Percentiles rank a stretch among this genome's conserved stretches.
phyloP scores from a whole-genome alignment of 2,113 vertebrate species.

The Barnardius zonarius region DNA sequence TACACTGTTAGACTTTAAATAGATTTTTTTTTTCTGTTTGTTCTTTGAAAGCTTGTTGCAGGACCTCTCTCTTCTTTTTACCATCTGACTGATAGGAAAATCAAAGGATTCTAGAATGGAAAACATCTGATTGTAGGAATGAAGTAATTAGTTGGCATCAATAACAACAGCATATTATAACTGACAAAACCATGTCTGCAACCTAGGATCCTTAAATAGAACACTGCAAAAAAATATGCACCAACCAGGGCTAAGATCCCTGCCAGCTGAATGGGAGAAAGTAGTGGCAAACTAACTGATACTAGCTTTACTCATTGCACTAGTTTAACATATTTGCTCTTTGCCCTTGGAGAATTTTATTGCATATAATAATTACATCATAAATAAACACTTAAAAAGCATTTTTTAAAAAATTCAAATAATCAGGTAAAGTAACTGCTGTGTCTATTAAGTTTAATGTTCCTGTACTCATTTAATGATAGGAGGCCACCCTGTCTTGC shows the following conservation, averaged over 20 bases:
- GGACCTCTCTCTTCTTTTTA: neutral
- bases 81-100: slow-evolving; percentile 5
- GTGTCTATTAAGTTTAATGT: neutral
- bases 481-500: neutral
- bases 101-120: slow-evolving; percentile 15
- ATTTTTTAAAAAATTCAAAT: neutral
- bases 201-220: neutral
- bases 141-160: neutral
- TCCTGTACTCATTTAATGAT: neutral
- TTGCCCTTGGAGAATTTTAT: neutral
- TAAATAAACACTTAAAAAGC: neutral
- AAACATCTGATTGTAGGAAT: neutral
- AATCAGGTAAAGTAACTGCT: neutral
- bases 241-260: neutral
- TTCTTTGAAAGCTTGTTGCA: slow-evolving; percentile 12
- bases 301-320: neutral
- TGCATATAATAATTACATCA: neutral
- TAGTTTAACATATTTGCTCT: neutral
- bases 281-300: neutral
- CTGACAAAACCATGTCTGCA: neutral
- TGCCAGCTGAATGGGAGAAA: neutral
- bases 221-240: fast-evolving
- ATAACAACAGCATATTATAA: neutral
- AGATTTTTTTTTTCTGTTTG: neutral
- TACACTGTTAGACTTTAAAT: neutral